These are phyloP conservation scores for Linhomoeus sp. DNA, from an alignment of 2,888 invertebrate genomes.

Conservation along the genomic window DNA sequence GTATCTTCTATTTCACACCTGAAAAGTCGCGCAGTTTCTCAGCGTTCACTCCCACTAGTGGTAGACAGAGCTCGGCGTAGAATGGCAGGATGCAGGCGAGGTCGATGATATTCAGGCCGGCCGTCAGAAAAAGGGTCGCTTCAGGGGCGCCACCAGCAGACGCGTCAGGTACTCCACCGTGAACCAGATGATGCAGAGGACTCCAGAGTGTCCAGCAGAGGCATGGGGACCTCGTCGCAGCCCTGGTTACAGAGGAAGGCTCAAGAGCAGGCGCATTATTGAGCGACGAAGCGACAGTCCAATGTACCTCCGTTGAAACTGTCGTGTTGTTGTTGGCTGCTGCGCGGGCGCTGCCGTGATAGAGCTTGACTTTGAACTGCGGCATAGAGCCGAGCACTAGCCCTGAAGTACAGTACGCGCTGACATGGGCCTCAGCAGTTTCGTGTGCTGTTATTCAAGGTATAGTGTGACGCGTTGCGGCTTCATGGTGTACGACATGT, in stretches of 20 bases:
- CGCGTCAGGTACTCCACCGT: no score
- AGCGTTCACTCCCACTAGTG: conserved; percentile 11
- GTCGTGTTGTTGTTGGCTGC: background rate
- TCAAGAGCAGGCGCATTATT: no score
- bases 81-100: conserved; percentile 15
- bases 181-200: conserved; percentile 21
- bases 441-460: no score
- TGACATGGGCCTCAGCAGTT: no score
- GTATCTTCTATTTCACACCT: no score
- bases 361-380: conserved; percentile 17
- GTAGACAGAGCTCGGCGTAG: conserved; percentile 11
- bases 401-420: no score
- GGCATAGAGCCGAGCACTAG: conserved; percentile 22
- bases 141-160: conserved; percentile 17
- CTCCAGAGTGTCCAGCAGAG: background rate
- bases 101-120: conserved; percentile 23
- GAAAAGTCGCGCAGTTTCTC: no score
- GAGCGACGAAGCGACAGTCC: no score
- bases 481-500: no score
- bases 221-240: background rate
- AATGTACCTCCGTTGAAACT: no score
- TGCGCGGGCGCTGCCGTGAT: background rate
- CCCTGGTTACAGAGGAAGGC: background rate
- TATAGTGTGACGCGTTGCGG: no score
- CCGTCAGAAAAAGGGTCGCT: conserved; percentile 4